Conservation (phyloP, 2,888 invertebrate genomes). For the Malthinus seriepunctatus region DNA sequence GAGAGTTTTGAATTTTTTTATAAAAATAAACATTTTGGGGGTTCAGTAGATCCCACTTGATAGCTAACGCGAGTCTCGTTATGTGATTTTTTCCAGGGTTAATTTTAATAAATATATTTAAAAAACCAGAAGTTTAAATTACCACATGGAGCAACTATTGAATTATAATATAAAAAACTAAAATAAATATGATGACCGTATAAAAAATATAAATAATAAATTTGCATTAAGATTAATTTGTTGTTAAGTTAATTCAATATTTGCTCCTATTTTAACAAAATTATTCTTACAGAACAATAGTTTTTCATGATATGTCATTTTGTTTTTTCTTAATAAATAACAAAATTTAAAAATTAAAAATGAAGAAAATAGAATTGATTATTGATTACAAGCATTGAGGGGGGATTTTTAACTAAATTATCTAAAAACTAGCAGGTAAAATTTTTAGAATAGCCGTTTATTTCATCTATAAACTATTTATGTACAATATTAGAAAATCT, state of each 20-base stretch:
- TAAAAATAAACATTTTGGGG: too few species aligned
- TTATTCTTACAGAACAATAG: conserved; percentile 38
- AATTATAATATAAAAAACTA: not conserved
- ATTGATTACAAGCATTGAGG: not conserved
- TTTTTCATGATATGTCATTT: conserved; percentile 50
- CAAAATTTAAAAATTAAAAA: conserved; percentile 1
- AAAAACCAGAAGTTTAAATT: not conserved
- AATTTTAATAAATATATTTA: conserved; percentile 1
- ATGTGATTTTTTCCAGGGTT: not conserved
- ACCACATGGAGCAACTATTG: not conserved
- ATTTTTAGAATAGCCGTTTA: conserved; percentile 22
- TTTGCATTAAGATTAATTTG: not conserved
- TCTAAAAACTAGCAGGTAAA: conserved; percentile 20
- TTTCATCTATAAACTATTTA: conserved; percentile 11
- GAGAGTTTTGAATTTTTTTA: too few species aligned
- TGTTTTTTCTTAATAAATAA: conserved; percentile 41
- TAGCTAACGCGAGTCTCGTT: too few species aligned
- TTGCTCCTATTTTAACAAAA: conserved; percentile 11
- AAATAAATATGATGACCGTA: not conserved
- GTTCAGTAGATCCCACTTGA: too few species aligned
- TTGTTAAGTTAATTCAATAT: conserved; percentile 1
- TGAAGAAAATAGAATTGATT: too few species aligned
- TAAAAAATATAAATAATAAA: not conserved
- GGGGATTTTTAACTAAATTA: not conserved
- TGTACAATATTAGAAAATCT: conserved; percentile 10